Conservation (phyloP, 2,888 invertebrate genomes). For the Cactoblastis cactorum region DNA sequence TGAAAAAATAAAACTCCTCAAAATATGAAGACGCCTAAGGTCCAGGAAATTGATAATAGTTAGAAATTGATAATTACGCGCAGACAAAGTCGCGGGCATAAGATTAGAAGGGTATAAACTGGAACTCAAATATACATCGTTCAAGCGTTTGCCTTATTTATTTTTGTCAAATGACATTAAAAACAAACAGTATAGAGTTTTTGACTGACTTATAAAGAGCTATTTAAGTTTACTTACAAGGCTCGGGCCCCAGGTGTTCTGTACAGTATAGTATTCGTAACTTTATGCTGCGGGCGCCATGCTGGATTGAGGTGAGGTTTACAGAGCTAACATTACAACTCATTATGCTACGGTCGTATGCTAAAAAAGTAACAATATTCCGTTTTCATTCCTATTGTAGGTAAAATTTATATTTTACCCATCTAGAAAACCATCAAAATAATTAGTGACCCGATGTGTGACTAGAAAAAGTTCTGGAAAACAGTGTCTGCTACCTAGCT, state of each 20-base stretch:
- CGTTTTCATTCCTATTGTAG: no score
- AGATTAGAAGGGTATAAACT: no score
- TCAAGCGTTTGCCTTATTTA: no score
- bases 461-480: neutral
- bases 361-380: neutral
- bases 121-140: no score
- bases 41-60: no score
- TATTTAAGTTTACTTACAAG: neutral
- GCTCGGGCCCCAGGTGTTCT: neutral
- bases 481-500: neutral
- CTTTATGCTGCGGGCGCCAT: neutral
- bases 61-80: no score
- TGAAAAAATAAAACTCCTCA: no score
- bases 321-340: neutral
- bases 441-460: neutral
- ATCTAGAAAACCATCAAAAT: neutral
- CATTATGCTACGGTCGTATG: neutral
- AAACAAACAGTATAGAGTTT: no score
- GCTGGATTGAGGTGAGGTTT: neutral
- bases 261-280: neutral
- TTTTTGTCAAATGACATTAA: no score
- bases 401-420: neutral
- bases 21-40: no score
- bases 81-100: no score
- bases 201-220: no score